phyloP scores from a whole-genome alignment of 2,797 vertebrate genomes.

The Ispidina lecontei region DNA sequence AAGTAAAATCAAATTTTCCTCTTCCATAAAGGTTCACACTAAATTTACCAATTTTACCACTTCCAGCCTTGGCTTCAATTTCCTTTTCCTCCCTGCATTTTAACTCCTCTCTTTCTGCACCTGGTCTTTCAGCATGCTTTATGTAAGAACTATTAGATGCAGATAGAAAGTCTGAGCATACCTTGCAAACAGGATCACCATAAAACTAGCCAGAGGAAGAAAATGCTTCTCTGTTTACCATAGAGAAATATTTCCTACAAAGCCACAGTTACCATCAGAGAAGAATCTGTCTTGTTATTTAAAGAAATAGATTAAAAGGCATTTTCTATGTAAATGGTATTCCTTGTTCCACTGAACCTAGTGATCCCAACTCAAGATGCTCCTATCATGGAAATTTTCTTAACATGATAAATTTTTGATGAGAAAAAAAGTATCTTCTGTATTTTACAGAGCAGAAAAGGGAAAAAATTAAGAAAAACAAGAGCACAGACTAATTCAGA shows the following conservation, averaged over 20 bases:
- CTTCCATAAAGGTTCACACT: neutral
- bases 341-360: neutral
- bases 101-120: neutral
- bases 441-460: neutral
- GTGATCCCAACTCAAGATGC: neutral
- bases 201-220: neutral
- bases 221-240: neutral
- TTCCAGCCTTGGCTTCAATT: neutral
- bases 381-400: neutral
- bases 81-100: neutral
- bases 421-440: neutral
- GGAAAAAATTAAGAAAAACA: neutral
- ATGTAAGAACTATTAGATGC: neutral
- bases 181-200: neutral
- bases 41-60: neutral
- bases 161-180: neutral
- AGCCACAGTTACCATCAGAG: rapidly evolving
- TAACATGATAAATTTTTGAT: neutral
- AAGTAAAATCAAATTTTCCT: neutral
- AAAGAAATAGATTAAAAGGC: neutral
- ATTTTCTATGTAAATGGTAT: neutral
- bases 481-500: neutral
- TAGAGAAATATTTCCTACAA: neutral
- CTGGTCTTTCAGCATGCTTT: neutral
- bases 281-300: neutral